Conservation (phyloP, 2,888 invertebrate species). For the Eupeodes latifasciatus region DNA sequence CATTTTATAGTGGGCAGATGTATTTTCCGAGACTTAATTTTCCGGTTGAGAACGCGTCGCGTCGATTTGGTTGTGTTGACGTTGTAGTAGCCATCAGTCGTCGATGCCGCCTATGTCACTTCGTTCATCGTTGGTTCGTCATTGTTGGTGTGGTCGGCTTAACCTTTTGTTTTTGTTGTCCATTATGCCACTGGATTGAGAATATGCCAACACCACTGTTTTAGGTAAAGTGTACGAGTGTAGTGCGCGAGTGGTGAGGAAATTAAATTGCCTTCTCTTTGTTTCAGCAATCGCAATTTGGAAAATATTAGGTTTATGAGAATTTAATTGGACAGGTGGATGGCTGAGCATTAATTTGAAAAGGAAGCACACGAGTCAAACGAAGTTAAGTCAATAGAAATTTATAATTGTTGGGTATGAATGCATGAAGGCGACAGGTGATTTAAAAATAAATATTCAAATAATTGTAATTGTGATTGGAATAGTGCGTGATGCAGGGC, state of each 20-base stretch:
- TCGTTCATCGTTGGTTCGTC: neutral
- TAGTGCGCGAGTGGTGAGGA: conserved; percentile 13
- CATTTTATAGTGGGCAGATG: conserved; percentile 57
- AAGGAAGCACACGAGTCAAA: conserved; percentile 66
- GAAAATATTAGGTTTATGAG: conserved; percentile 54
- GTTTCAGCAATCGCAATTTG: conserved; percentile 33
- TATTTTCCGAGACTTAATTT: conserved; percentile 68
- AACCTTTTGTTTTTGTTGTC: conserved; percentile 33
- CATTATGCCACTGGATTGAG: conserved; percentile 41
- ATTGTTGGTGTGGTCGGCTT: neutral
- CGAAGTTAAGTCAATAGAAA: conserved; percentile 20
- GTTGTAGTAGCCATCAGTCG: neutral
- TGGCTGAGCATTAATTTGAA: conserved; percentile 41
- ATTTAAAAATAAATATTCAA: neutral
- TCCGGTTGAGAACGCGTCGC: conserved; percentile 58
- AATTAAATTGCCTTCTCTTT: conserved; percentile 58
- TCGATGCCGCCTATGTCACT: neutral
- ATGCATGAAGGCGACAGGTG: conserved; percentile 29
- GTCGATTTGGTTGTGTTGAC: neutral
- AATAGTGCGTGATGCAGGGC: neutral
- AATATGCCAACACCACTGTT: conserved; percentile 9
- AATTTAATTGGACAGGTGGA: conserved; percentile 73
- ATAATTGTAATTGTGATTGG: neutral
- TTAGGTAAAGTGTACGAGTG: too few species aligned
- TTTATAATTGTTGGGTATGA: conserved; percentile 11